Base-by-base conservation (phyloP, 2,888 invertebrate genomes). In the Orthosia incerta region DNA sequence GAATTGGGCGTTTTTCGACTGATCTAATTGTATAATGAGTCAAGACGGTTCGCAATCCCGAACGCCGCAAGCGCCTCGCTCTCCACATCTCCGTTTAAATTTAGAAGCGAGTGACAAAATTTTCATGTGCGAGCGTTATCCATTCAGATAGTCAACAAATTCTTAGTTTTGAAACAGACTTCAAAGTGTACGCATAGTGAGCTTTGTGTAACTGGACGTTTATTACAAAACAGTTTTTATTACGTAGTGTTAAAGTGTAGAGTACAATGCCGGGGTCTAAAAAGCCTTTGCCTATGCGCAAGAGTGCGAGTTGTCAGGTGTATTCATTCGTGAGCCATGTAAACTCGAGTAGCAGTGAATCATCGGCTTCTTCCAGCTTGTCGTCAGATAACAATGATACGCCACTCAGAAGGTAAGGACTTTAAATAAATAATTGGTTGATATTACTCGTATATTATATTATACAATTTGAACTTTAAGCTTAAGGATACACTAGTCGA, bases 41-140 rank as follows among this genome's bases (percentile, higher is more conserved):
- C 91, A 89, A 92, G 74, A 84, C 87, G 78, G 79, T 80, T 65
- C 72, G 86, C 85, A 80, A 86, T 76, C 86, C 86, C 85, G 79
- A 82, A 86, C 88, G 85, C 83, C 84, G 87, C 85, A 82, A 69
- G 87, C 86, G 87, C 70, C 79, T 82, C 81, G 74, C 82, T 87
- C 85, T 79, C 83, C 80, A 82, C 67, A 83, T 90, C 88, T 88
- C 87, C 74, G 90, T 90, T 90, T 95, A 95, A 93, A 92, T 92
- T 92, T 95, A 95, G 95, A 93, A 74, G 71, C 71, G 89, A 91
- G 91, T 94, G 95, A 95, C 95, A 95, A 93, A 91, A 90, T 88
- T 90, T 85, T 80, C 85, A 69, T 80, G 71, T 80, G 65, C 20
- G 80, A 71, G 69, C 65, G 76, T 82, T 73, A 85, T 82, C 85